These are phyloP conservation scores for Propithecus deckenii DNA, from an alignment of 2,797 vertebrate genomes.

Conservation along the genomic window DNA sequence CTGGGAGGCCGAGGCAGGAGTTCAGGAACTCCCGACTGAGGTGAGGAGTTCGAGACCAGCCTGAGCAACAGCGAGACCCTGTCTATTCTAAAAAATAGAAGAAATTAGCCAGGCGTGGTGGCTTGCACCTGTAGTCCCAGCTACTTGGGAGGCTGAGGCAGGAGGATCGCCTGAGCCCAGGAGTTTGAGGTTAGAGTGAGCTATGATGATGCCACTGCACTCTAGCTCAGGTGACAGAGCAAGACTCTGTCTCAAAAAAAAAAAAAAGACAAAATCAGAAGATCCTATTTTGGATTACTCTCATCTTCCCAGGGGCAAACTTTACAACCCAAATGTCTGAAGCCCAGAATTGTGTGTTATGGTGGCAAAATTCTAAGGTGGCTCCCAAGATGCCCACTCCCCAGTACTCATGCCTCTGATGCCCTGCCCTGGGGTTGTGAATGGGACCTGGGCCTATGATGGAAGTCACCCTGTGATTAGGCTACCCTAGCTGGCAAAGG, in stretches of 20 bases:
- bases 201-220: too few relatives aligned
- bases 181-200: too few relatives aligned
- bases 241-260: not conserved
- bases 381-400: rapidly evolving
- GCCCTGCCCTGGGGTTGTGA: not conserved
- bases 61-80: too few relatives aligned
- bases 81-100: too few relatives aligned
- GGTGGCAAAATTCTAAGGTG: not conserved
- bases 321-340: not conserved
- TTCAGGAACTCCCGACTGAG: too few relatives aligned
- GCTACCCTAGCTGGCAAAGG: not conserved
- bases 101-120: too few relatives aligned
- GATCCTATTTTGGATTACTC: not conserved
- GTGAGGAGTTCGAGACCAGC: too few relatives aligned
- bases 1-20: too few relatives aligned
- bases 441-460: not conserved
- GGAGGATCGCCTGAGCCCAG: too few relatives aligned
- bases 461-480: not conserved
- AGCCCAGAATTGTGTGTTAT: not conserved
- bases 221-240: too few relatives aligned
- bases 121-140: too few relatives aligned
- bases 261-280: not conserved
- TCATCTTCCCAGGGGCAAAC: not conserved
- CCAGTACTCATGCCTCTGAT: not conserved
- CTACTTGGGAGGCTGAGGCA: too few relatives aligned